phyloP scores from a whole-genome alignment of 2,113 vertebrate genomes.

The Strix uralensis region DNA sequence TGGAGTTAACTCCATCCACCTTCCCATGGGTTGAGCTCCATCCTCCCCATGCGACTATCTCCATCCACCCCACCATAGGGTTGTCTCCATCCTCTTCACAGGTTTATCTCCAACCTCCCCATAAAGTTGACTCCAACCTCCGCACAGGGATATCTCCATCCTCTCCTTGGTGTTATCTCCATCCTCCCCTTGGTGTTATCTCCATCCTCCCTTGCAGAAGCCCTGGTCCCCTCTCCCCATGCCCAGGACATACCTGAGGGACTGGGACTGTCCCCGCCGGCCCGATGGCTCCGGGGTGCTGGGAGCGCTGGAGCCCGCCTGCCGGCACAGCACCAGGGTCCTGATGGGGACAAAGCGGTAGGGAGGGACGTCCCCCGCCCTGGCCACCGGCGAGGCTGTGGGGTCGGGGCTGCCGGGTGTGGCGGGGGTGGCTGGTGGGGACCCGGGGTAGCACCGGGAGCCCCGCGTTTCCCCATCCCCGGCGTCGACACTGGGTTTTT shows the following conservation, averaged over 20 bases:
- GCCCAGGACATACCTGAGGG: not conserved
- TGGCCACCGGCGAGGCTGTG: rapidly evolving
- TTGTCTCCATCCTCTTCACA: rapidly evolving
- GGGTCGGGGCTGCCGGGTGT: not conserved
- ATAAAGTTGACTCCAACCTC: too few relatives aligned
- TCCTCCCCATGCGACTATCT: too few relatives aligned
- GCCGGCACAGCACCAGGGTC: conserved; percentile 1
- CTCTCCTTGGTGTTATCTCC: not conserved
- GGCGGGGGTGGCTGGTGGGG: rapidly evolving
- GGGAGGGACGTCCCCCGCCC: not conserved
- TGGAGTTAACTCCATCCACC: too few relatives aligned
- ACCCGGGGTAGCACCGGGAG: not conserved
- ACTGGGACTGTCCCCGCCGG: not conserved
- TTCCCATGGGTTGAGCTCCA: not conserved
- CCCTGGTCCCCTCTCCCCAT: not conserved
- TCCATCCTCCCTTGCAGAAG: not conserved
- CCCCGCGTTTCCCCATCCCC: not conserved
- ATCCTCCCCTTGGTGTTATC: not conserved
- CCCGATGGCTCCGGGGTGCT: not conserved
- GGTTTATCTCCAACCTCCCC: not conserved
- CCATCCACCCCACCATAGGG: too few relatives aligned
- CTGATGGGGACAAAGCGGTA: not conserved
- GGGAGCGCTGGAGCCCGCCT: not conserved
- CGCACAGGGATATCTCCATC: not conserved
- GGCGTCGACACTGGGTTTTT: rapidly evolving